Conservation (phyloP, 2,113 vertebrate genomes). For the Rhabdomys dilectus region DNA sequence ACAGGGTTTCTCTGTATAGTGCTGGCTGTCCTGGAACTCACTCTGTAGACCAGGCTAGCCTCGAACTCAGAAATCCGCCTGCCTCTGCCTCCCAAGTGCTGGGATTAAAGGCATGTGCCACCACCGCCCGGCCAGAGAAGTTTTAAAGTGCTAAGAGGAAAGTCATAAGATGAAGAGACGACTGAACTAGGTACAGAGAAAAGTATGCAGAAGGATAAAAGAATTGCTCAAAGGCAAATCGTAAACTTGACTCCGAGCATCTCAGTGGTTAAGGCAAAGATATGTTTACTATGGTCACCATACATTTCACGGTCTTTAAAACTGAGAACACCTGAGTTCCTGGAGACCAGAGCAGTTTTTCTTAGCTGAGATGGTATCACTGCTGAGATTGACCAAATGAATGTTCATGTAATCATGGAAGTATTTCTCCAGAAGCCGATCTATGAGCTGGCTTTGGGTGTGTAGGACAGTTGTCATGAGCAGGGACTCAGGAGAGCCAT, state of each 20-base stretch:
- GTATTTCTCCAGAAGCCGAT: constrained; percentile 27
- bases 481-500: background rate
- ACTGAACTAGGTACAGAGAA: background rate
- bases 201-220: background rate
- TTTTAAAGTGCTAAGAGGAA: background rate
- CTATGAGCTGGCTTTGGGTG: background rate
- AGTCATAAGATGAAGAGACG: background rate
- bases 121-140: background rate
- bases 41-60: too few species aligned
- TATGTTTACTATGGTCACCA: too few species aligned
- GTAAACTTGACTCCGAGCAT: background rate
- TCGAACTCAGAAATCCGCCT: too few species aligned
- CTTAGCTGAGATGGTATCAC: background rate
- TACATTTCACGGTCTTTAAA: background rate
- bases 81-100: too few species aligned
- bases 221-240: background rate
- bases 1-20: too few species aligned
- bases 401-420: background rate
- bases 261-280: background rate
- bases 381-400: background rate
- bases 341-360: background rate
- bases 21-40: too few species aligned
- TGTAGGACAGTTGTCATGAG: background rate
- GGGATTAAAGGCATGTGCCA: too few species aligned
- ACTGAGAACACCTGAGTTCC: background rate